A percentile compares a stretch with the other conserved stretches of the same genome.
Evolutionary conservation across 1,140 invertebrate genomes (phyloP).

Genomic region (Hormaphis cornu): DNA sequence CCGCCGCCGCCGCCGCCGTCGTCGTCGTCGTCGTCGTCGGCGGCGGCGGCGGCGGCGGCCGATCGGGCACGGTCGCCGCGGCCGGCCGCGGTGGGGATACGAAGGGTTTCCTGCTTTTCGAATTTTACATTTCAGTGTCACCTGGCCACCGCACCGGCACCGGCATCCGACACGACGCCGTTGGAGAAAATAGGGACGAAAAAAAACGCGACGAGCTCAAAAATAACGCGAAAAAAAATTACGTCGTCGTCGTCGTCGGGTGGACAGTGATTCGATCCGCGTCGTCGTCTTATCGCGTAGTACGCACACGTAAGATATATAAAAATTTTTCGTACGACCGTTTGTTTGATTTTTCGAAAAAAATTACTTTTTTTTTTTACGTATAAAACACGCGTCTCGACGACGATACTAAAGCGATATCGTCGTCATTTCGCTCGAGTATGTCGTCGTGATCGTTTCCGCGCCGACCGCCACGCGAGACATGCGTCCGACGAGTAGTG

Average conservation of each 20-base stretch:
- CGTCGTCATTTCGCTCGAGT: too few species aligned
- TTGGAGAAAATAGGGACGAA: background rate
- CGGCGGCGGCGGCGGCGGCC: conserved; percentile 1
- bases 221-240: background rate
- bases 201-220: background rate
- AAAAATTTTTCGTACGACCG: too few species aligned
- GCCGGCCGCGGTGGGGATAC: conserved; percentile 23
- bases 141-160: conserved; percentile 30
- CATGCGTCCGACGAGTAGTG: too few species aligned
- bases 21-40: background rate
- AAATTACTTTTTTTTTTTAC: too few species aligned
- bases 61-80: conserved; percentile 20
- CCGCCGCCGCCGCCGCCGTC: conserved; percentile 6
- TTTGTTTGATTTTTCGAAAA: too few species aligned
- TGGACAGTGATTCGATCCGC: background rate
- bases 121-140: conserved; percentile 32
- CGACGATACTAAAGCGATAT: too few species aligned
- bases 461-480: too few species aligned
- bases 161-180: conserved; percentile 20
- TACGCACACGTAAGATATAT: too few species aligned
- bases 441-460: too few species aligned
- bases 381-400: too few species aligned
- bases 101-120: conserved; percentile 32
- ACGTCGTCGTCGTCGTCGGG: background rate
- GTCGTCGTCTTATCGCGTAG: too few species aligned